These are phyloP conservation scores for Naso thynnoides DNA, from an alignment of 2,797 vertebrate species.

Conservation along the genomic window DNA sequence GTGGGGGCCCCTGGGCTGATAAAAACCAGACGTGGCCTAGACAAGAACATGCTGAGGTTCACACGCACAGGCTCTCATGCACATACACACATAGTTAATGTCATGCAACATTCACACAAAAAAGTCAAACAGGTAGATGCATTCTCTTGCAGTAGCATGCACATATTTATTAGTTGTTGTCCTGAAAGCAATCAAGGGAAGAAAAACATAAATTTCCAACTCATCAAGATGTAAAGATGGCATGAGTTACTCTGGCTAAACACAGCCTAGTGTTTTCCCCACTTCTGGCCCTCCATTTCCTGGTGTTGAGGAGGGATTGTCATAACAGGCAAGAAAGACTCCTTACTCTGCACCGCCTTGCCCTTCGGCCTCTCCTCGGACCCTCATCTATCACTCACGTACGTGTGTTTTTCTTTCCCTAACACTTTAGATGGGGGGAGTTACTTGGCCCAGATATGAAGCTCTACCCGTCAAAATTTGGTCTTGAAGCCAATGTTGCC, in stretches of 20 bases:
- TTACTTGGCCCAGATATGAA: conserved; percentile 63
- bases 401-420: conserved; percentile 65
- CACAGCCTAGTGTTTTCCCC: conserved; percentile 61
- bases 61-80: conserved; percentile 33
- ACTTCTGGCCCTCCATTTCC: conserved; percentile 62
- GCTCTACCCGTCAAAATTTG: conserved; percentile 57
- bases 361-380: conserved; percentile 73
- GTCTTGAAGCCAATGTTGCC: conserved; percentile 22
- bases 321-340: conserved; percentile 57
- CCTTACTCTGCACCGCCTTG: conserved; percentile 55
- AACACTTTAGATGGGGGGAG: conserved; percentile 49
- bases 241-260: conserved; percentile 64
- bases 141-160: background rate
- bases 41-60: conserved; percentile 62
- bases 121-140: conserved; percentile 7
- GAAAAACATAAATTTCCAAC: conserved; percentile 4
- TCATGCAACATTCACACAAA: background rate
- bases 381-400: conserved; percentile 72
- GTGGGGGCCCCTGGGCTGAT: conserved; percentile 68
- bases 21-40: conserved; percentile 68
- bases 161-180: background rate
- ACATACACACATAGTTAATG: conserved; percentile 1
- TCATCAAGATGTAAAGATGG: conserved; percentile 45
- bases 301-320: conserved; percentile 56
- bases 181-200: background rate